These are phyloP conservation scores for Lepus timidus DNA, from an alignment of 2,113 vertebrate genomes.

Conservation along the genomic window DNA sequence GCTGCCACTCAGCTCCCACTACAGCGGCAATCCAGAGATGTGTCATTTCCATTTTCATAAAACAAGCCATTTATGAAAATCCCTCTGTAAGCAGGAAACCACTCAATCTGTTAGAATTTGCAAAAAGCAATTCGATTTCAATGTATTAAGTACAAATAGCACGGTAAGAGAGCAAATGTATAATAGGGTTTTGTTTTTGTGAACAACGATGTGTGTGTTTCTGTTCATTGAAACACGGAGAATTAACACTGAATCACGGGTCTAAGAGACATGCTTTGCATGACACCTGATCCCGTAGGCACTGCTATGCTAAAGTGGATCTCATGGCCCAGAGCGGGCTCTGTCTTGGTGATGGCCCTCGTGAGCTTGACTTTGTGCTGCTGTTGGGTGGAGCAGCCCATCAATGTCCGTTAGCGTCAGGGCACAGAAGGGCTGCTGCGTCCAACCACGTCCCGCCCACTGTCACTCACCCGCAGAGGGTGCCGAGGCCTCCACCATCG, in stretches of 20 bases:
- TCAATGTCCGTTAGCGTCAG: too few relatives aligned
- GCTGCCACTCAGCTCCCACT: conserved; percentile 12
- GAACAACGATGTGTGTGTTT: not conserved
- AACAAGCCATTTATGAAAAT: conserved; percentile 27
- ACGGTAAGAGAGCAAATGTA: not conserved
- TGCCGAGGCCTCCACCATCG: too few relatives aligned
- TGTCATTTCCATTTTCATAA: conserved; percentile 68
- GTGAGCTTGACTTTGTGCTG: too few relatives aligned
- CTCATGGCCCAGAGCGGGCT: too few relatives aligned
- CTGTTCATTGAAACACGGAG: not conserved
- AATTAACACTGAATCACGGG: not conserved
- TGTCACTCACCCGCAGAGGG: too few relatives aligned
- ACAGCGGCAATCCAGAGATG: conserved; percentile 35
- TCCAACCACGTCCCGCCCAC: too few relatives aligned
- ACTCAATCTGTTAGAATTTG: not conserved
- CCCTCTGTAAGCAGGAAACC: not conserved
- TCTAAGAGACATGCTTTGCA: not conserved
- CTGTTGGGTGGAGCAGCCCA: too few relatives aligned
- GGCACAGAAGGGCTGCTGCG: too few relatives aligned
- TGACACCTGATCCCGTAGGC: too few relatives aligned
- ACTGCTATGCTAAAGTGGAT: too few relatives aligned
- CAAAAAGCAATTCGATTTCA: conserved; percentile 52
- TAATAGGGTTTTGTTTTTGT: conserved; percentile 24
- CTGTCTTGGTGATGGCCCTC: too few relatives aligned
- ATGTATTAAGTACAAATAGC: conserved; percentile 60